Percentiles rank a stretch among this genome's conserved stretches.
phyloP scores from a whole-genome alignment of 2,888 invertebrate species.

The Torymus texanus region DNA sequence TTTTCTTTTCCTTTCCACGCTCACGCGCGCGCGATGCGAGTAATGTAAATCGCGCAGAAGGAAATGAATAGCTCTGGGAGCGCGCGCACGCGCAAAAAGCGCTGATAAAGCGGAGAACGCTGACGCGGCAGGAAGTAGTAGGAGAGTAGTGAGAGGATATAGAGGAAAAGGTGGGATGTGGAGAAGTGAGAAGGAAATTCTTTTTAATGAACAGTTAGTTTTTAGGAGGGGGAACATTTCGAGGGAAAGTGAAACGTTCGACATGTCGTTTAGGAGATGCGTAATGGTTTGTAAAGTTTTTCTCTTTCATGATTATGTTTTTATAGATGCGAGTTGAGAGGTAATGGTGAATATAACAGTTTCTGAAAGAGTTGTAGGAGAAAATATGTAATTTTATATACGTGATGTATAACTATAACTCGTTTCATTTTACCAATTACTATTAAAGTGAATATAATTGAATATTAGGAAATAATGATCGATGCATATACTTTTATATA shows the following conservation, averaged over 20 bases:
- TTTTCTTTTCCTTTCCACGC: slow-evolving; percentile 21
- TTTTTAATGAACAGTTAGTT: slow-evolving; percentile 30
- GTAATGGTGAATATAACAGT: no score
- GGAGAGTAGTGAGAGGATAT: background rate
- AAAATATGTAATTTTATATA: no score
- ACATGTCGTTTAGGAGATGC: background rate
- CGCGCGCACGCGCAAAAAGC: slow-evolving; percentile 6
- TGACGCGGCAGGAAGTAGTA: slow-evolving; percentile 10
- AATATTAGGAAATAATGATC: no score
- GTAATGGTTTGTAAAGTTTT: no score
- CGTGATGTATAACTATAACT: no score
- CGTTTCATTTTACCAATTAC: no score
- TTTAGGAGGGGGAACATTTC: background rate
- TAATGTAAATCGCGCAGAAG: slow-evolving; percentile 31
- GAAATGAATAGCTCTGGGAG: slow-evolving; percentile 20
- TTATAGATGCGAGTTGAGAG: no score
- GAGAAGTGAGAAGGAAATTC: background rate
- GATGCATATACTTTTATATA: no score
- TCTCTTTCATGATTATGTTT: no score
- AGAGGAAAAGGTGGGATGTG: no score
- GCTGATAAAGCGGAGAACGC: slow-evolving; percentile 24
- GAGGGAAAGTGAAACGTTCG: background rate
- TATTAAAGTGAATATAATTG: no score
- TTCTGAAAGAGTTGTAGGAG: no score
- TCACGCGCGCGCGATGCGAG: background rate